Evolutionary conservation across 2,888 invertebrate genomes (phyloP), one percentile per base, ranked within the genome.

Genomic region (Drosophila meridionalis): DNA sequence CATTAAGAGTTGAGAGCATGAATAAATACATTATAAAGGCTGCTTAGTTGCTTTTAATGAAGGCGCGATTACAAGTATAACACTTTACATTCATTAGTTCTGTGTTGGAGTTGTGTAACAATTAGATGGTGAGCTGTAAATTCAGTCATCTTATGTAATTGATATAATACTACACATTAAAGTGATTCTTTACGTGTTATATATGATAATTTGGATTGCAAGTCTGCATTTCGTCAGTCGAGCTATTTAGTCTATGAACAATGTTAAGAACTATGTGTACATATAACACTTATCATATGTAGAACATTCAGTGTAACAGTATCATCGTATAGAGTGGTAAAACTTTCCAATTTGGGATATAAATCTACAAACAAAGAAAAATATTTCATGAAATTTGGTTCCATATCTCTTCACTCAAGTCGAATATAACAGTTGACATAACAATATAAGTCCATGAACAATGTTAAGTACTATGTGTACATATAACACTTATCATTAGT

Each of bases 1-100:
- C 32, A 40, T 30, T 32, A 32, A 14, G 32, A 50, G 9, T 34
- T 9, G 14, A 20, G 6, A 20, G 32, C 11, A 42, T 26, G 30
- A 34, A 43, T 30, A 36, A 50, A 43, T 61, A 38, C 58, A 58
- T 58, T 36, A 36, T 36, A 28, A 45, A 42, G 7, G 30, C 12
- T 20, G 4, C 4, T 56, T 4, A 56, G n/a, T 42, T 28, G 3
- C n/a, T 42, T 0, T 42, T 20, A 43, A 32, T 12, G 32, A 20
- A 43, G 42, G 42, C 42, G 42, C 2, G 42, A 42, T n/a, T 20
- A 57, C 32, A 32, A 38, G 28, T 38, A 42, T 32, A 42, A 42
- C 42, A 56, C 42, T 55, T 55, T 5, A 36, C 34, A 26, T 52
- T 52, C 7, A 26, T 12, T 20, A 36, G 34, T 26, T 52, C 8